phyloP scores from a whole-genome alignment of 2,113 vertebrate species.

The Malaclemys terrapin region DNA sequence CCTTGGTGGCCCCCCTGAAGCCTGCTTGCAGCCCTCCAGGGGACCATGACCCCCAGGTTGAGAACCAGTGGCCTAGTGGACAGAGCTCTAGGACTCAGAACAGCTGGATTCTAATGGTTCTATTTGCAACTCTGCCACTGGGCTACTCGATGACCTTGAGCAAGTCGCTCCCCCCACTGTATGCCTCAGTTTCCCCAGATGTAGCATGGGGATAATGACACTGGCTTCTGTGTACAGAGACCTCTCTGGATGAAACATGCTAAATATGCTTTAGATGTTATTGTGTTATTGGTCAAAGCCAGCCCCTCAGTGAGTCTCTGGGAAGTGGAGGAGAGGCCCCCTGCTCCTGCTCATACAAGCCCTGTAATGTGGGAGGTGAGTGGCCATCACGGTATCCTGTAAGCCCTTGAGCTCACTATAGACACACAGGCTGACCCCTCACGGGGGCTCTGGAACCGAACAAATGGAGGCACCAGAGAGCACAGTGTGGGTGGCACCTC shows the following conservation, averaged over 20 bases:
- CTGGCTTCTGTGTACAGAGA: background rate
- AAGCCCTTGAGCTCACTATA: background rate
- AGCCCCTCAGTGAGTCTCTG: background rate
- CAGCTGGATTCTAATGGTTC: too few relatives aligned
- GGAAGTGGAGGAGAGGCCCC: background rate
- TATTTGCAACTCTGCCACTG: too few relatives aligned
- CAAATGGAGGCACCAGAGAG: background rate
- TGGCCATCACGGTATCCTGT: background rate
- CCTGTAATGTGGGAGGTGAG: background rate
- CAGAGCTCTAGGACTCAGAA: too few relatives aligned
- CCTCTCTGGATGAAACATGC: too few relatives aligned
- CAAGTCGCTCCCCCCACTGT: too few relatives aligned
- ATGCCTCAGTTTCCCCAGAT: background rate
- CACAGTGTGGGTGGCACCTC: background rate
- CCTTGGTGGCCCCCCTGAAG: too few relatives aligned
- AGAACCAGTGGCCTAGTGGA: too few relatives aligned
- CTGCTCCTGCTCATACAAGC: background rate
- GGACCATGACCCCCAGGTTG: too few relatives aligned
- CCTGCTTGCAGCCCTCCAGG: too few relatives aligned
- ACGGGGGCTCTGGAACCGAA: background rate
- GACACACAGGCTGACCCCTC: background rate
- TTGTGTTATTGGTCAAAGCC: background rate
- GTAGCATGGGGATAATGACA: background rate
- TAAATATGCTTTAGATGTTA: too few relatives aligned
- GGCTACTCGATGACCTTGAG: too few relatives aligned